Base-by-base conservation (phyloP, 2,888 invertebrate species). In the Miltochrista miniata region DNA sequence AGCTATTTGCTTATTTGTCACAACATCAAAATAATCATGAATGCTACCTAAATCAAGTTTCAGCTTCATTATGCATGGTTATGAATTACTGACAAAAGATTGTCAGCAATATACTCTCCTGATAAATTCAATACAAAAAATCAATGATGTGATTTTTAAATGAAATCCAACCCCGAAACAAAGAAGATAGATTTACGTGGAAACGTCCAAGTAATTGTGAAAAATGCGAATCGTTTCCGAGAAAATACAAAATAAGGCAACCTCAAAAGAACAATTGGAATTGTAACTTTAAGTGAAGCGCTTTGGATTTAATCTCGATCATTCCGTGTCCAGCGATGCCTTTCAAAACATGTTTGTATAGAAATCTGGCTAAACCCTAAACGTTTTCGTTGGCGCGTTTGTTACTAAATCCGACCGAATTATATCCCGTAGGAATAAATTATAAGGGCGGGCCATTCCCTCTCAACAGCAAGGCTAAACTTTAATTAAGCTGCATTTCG, bases 121-220 rank as follows among this genome's bases (percentile, higher is more conserved):
- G 31, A 31, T 69, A 61, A 63, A 70, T 65, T 72, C 69, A 69
- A 75, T 45, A 78, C 72, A 82, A 81, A 72, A 70, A 69, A 70
- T 75, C 74, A 80, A 79, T 79, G 72, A 69, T 63, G 71, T 75
- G 78, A 83, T 86, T 85, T 83, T 80, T 81, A 85, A 87, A 85
- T 84, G 82, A 85, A 87, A 81, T 82, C 83, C 77, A 75, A 75
- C 77, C 72, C 75, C 75, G 74, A 77, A 77, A 85, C 86, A 87
- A 87, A 85, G 85, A 87, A 89, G 87, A 89, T 85, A 77, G 87
- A 89, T 89, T 87, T 87, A 83, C 80, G 83, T 74, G 81, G 73
- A 83, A 87, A 86, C 77, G 85, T 87, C 87, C 83, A 76, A 86
- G 87, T 89, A 90, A 90, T 89, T 90, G 90, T 87, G 89, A 90